These are phyloP conservation scores for Myocastor coypus DNA, from an alignment of 2,113 vertebrate species.

Conservation along the genomic window DNA sequence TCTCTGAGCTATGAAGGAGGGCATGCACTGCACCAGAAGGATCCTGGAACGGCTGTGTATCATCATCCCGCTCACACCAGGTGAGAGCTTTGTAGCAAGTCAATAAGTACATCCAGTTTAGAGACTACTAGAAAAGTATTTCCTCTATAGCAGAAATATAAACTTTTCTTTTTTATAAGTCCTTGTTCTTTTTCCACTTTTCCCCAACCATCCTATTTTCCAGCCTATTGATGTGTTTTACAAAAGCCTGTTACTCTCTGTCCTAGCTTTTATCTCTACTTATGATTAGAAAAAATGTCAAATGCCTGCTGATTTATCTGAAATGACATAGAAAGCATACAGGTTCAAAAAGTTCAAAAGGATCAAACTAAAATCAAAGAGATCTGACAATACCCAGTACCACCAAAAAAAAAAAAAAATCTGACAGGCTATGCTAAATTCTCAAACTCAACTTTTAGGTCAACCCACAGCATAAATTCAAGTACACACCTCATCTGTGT, in stretches of 20 bases:
- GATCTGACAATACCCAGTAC: background rate
- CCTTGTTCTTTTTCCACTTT: background rate
- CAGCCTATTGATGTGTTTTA: constrained; percentile 24
- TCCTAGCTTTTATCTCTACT: background rate
- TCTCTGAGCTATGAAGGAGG: background rate
- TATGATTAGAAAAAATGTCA: constrained; percentile 54
- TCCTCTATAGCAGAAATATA: constrained; percentile 14
- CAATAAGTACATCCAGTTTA: constrained; percentile 44
- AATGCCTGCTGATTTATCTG: constrained; percentile 49
- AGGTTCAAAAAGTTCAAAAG: background rate
- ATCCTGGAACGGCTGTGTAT: background rate
- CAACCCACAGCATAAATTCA: background rate
- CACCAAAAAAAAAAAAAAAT: background rate
- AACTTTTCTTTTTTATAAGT: constrained; percentile 37
- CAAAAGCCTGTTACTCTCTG: constrained; percentile 8
- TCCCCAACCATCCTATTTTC: background rate
- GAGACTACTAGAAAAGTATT: constrained; percentile 9
- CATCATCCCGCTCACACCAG: background rate
- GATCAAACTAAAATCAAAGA: constrained; percentile 55
- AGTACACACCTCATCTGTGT: background rate
- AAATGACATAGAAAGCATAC: background rate
- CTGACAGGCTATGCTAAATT: background rate
- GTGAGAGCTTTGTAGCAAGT: constrained; percentile 43
- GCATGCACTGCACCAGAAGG: background rate
- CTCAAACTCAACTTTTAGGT: constrained; percentile 42